A percentile compares a stretch with the other conserved stretches of the same genome.
phyloP scores from a whole-genome alignment of 2,113 vertebrate species.

The Promerops cafer region DNA sequence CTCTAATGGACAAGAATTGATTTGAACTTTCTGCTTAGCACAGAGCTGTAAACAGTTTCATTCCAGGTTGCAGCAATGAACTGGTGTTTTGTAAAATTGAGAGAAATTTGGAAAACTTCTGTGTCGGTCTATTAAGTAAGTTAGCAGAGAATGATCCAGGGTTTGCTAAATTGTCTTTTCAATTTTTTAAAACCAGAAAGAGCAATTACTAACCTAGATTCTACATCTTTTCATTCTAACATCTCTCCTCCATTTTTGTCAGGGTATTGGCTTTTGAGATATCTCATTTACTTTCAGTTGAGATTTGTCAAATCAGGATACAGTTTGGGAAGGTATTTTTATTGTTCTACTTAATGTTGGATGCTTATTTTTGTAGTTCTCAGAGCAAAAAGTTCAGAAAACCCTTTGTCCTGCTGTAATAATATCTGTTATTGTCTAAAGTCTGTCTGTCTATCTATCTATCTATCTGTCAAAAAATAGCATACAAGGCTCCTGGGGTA shows the following conservation, averaged over 20 bases:
- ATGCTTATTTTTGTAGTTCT: not conserved
- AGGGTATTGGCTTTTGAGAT: slow-evolving; percentile 19
- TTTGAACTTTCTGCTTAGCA: slow-evolving; percentile 82
- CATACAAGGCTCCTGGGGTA: not conserved
- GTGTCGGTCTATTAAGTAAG: slow-evolving; percentile 45
- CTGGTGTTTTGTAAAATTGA: slow-evolving; percentile 75
- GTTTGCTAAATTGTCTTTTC: slow-evolving; percentile 44
- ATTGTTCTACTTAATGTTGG: not conserved
- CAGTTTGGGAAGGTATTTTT: not conserved
- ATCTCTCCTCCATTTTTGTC: slow-evolving; percentile 21
- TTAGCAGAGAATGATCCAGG: slow-evolving; percentile 47
- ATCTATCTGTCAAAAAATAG: not conserved
- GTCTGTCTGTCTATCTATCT: not conserved
- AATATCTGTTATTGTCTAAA: not conserved
- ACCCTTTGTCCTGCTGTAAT: not conserved
- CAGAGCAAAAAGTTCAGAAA: not conserved
- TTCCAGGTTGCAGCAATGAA: slow-evolving; percentile 67
- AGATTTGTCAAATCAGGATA: slow-evolving; percentile 23
- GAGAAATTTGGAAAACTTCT: slow-evolving; percentile 73
- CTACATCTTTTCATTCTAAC: slow-evolving; percentile 23
- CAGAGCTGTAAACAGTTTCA: slow-evolving; percentile 79
- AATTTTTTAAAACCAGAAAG: slow-evolving; percentile 59
- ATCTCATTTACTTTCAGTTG: slow-evolving; percentile 17
- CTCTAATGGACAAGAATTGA: slow-evolving; percentile 87
- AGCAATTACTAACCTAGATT: slow-evolving; percentile 49